phyloP scores from a whole-genome alignment of 2,888 invertebrate genomes.

The Anoncus sp. region DNA sequence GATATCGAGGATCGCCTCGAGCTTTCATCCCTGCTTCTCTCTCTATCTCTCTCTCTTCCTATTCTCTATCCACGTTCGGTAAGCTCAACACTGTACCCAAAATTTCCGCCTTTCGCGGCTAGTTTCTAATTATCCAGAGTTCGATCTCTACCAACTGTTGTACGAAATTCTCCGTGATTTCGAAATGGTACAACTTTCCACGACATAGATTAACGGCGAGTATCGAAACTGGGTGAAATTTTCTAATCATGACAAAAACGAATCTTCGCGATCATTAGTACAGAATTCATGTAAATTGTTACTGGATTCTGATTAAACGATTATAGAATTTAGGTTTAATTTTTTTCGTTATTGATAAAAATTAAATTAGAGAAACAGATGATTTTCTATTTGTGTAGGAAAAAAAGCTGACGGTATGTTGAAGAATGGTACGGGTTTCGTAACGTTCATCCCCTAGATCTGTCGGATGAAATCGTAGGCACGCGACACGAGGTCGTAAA shows the following conservation, averaged over 20 bases:
- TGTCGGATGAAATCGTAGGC: conserved; percentile 35
- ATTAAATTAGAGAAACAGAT: no score
- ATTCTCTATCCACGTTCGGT: not conserved
- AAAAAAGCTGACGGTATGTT: conserved; percentile 5
- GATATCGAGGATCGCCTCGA: conserved; percentile 61
- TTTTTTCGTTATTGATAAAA: no score
- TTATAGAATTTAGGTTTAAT: no score
- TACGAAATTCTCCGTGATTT: not conserved
- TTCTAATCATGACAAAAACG: not conserved
- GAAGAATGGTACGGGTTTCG: conserved; percentile 2
- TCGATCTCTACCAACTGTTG: not conserved
- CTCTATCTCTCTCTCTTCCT: conserved; percentile 67
- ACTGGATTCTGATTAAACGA: no score
- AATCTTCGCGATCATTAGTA: not conserved
- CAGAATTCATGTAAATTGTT: not conserved
- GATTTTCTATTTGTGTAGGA: not conserved
- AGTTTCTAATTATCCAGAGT: conserved; percentile 21
- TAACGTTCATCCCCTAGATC: conserved; percentile 39
- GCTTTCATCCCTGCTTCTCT: conserved; percentile 58
- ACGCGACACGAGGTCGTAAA: conserved; percentile 68
- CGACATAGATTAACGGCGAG: not conserved
- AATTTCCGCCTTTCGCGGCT: conserved; percentile 18
- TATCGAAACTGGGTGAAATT: not conserved
- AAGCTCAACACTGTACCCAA: conserved; percentile 2
- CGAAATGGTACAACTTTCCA: not conserved